phyloP scores from a whole-genome alignment of 2,113 vertebrate species.

The Phylloscopus trochilus region DNA sequence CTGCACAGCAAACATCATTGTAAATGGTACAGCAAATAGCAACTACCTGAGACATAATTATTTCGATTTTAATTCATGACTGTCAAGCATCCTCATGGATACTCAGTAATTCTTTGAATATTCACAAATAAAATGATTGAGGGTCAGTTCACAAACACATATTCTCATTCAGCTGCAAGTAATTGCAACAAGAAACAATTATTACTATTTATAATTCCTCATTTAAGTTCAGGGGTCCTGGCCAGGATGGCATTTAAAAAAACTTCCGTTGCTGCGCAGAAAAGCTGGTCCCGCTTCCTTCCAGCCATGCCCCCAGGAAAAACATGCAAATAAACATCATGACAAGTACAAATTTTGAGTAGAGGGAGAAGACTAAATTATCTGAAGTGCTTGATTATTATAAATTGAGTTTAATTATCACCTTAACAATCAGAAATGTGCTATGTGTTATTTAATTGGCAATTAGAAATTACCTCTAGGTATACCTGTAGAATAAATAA shows the following conservation, averaged over 20 bases:
- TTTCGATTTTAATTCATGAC: not conserved
- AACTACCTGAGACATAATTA: not conserved
- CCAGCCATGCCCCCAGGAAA: not conserved
- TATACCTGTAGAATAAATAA: not conserved
- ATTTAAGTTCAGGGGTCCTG: fast-evolving
- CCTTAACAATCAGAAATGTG: not conserved
- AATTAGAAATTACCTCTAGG: not conserved
- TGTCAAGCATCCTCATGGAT: not conserved
- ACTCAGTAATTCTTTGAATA: not conserved
- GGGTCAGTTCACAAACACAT: not conserved
- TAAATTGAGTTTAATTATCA: not conserved
- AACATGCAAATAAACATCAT: not conserved
- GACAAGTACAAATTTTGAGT: not conserved
- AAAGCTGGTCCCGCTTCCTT: not conserved
- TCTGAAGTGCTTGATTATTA: not conserved
- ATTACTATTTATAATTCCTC: not conserved
- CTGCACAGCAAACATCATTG: not conserved
- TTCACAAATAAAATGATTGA: not conserved
- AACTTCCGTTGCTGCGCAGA: not conserved
- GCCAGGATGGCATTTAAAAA: not conserved
- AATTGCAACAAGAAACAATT: not conserved
- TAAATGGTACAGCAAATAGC: not conserved
- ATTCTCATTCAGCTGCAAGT: not conserved
- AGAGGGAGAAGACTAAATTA: not conserved
- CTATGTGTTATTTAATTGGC: not conserved